Base-by-base conservation (phyloP, 2,888 invertebrate species). In the Acrobasis consociella region DNA sequence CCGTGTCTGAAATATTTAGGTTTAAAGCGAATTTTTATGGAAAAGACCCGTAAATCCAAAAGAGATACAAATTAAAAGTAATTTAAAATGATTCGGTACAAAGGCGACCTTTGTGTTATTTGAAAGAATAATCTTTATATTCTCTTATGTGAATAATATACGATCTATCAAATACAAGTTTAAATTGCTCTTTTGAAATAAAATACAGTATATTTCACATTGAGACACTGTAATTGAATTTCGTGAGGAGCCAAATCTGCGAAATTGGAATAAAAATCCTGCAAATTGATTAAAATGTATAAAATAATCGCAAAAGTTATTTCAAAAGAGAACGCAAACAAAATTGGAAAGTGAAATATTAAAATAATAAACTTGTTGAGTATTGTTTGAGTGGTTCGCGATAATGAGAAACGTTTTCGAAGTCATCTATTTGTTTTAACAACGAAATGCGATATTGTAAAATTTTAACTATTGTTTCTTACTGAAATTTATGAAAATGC, bases 331-430 rank as follows among this genome's bases (percentile, higher is more conserved):
- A 55, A 38, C 13, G 5, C 31, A 16, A 38, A 39, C 13, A 55
- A 15, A 39, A 55, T 39, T 55, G 10, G 16, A 39, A 55, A 16
- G 55, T 55, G 5, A 39, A 55, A 55, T 55, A 39, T 55, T 55
- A 39, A 39, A 39, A 39, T 55, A 55, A 38, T 38, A 55, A 39
- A 39, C 16, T 55, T 15, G 16, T 38, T 46, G 11, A 16, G 55
- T 17, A 39, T 39, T 55, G 38, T 55, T 55, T 55, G 39, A 39
- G 16, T 52, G n/a, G 52, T 55, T 46, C 46, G 31, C 15, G 55
- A 39, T 39, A 39, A 39, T 55, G 55, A 15, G 9, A 13, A 53
- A 38, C n/a, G 16, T 52, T 52, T 46, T 46, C 2, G 3, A 13
- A 13, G 46, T 2, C 31, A 31, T 31, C 31, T 31, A 46, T 46